phyloP scores from a whole-genome alignment of 2,113 vertebrate genomes.

The Oryzias melastigma region DNA sequence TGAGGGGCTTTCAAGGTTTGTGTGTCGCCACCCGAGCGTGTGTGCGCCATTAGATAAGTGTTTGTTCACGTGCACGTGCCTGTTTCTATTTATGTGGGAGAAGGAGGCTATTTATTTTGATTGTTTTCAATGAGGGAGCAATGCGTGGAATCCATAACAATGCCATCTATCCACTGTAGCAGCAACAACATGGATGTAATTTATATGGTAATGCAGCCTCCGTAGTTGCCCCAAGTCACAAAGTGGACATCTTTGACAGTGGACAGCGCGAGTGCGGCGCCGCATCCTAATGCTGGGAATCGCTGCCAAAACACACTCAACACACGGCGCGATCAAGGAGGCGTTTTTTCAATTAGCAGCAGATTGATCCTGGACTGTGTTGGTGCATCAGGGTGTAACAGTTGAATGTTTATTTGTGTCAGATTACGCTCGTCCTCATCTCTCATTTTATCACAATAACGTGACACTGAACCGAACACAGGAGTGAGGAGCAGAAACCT shows the following conservation, averaged over 20 bases:
- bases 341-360: constrained; percentile 62
- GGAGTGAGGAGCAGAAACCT: constrained; percentile 11
- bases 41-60: constrained; percentile 6
- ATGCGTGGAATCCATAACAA: constrained; percentile 73
- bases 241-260: constrained; percentile 65
- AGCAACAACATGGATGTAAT: constrained; percentile 75
- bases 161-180: constrained; percentile 74
- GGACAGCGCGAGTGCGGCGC: constrained; percentile 50
- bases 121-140: constrained; percentile 70
- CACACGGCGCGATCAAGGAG: constrained; percentile 23
- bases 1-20: constrained; percentile 10
- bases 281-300: constrained; percentile 60
- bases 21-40: background rate
- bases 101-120: constrained; percentile 69
- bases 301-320: constrained; percentile 12
- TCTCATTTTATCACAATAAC: constrained; percentile 13
- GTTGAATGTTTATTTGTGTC: constrained; percentile 46
- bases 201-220: constrained; percentile 79
- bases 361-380: constrained; percentile 26
- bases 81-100: constrained; percentile 55
- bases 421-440: constrained; percentile 17
- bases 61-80: constrained; percentile 4
- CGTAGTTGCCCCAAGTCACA: constrained; percentile 57
- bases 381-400: constrained; percentile 28
- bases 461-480: constrained; percentile 18